Evolutionary conservation across 1,140 invertebrate species (phyloP).

Genomic region (Trichonephila clavipes): DNA sequence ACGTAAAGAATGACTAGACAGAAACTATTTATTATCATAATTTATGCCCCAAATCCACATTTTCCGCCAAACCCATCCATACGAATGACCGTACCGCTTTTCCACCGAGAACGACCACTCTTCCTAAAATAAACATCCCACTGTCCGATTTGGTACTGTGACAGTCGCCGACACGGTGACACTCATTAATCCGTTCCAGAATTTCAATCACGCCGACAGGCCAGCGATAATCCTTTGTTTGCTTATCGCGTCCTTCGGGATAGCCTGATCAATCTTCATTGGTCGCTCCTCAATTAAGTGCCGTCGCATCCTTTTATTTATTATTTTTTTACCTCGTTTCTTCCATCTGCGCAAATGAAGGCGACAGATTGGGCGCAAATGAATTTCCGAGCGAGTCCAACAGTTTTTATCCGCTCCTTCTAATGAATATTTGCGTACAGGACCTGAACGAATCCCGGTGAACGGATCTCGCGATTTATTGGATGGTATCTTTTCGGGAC

Average conservation of each 20-base stretch:
- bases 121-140: conserved; percentile 54
- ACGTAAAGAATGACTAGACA: no score
- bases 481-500: not conserved
- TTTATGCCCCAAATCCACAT: no score
- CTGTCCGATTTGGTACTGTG: not conserved
- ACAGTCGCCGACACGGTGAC: conserved; percentile 1
- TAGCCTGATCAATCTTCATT: conserved; percentile 56
- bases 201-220: conserved; percentile 50
- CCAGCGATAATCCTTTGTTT: conserved; percentile 62
- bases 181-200: conserved; percentile 61
- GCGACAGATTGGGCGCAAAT: conserved; percentile 32
- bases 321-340: not conserved
- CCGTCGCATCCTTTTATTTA: not conserved
- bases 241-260: conserved; percentile 52
- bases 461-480: conserved; percentile 36
- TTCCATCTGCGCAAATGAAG: conserved; percentile 27
- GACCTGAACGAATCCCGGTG: conserved; percentile 9
- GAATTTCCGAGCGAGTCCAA: conserved; percentile 16
- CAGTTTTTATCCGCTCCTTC: not conserved
- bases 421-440: conserved; percentile 27
- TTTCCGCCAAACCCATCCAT: not conserved
- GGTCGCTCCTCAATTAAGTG: conserved; percentile 59
- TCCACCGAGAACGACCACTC: not conserved
- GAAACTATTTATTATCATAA: no score
- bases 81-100: not conserved